Evolutionary conservation across 2,797 vertebrate species (phyloP), one percentile per base, ranked within the genome.

Genomic region (Ammospiza maritima): DNA sequence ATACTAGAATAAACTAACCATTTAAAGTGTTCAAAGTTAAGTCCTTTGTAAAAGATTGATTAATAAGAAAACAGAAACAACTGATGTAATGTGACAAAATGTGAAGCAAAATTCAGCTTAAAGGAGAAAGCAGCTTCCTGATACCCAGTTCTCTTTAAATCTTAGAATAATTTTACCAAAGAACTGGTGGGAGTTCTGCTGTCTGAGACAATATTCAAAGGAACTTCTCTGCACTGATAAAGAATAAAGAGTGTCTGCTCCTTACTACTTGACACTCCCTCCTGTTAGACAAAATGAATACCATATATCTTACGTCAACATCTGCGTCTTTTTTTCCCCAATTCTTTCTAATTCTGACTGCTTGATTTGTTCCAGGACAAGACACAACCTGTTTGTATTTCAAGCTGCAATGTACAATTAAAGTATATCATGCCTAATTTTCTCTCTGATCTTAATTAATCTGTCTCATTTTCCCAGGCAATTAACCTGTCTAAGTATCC

Each of bases 391-490:
- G 3, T 62, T 87, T n/a, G 51, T 72, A 26, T 81, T 92, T 85
- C 48, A 91, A 89, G 66, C 7, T 70, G 48, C 20, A 42, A 4
- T 50, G 27, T 53, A 38, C 23, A 69, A 40, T 74, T 83, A 83
- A 77, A 67, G 45, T 12, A 74, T 47, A 53, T 67, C 5, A 36
- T 56, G 40, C 22, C 57, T 53, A 20, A 65, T 90, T 90, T 79
- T 83, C 56, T 89, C 17, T 21, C 29, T 62, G 30, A 79, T 77
- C 14, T 71, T 79, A 62, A 85, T 89, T 79, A 25, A 58, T 69
- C 83, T 67, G 53, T 88, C 76, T 80, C 48, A 61, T 64, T 90
- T 95, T 94, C 93, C 61, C 65, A 80, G 29, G 8, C 38, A 85
- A 45, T 88, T 94, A 89, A 70, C 20, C 36, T 72, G 13, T 71